phyloP scores from a whole-genome alignment of 2,797 vertebrate genomes.

The Argentina silus region DNA sequence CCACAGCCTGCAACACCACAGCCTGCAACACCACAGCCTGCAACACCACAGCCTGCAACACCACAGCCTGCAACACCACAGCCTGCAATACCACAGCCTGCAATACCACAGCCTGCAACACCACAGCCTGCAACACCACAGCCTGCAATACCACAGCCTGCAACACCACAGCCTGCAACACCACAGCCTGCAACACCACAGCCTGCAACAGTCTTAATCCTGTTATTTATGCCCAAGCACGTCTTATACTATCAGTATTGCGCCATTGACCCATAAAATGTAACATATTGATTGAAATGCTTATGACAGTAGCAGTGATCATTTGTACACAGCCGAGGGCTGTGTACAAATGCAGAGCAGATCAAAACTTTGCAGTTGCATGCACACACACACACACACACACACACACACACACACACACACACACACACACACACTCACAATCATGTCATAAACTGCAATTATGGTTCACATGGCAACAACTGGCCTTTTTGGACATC shows the following conservation, averaged over 20 bases:
- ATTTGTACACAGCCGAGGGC: constrained; percentile 31
- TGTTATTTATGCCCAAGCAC: constrained; percentile 20
- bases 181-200: too few relatives aligned
- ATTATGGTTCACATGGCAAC: constrained; percentile 47
- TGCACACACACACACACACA: not conserved
- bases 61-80: too few relatives aligned
- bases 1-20: too few relatives aligned
- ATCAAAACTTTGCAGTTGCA: constrained; percentile 1
- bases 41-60: too few relatives aligned
- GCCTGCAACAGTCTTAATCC: constrained; percentile 17
- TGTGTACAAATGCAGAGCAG: not conserved
- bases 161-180: too few relatives aligned
- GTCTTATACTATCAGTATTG: constrained; percentile 25
- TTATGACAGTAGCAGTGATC: constrained; percentile 10
- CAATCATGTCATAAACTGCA: constrained; percentile 1
- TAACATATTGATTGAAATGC: constrained; percentile 35
- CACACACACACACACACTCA: not conserved
- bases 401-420: not conserved
- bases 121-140: too few relatives aligned
- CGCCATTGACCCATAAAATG: constrained; percentile 10
- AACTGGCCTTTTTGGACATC: constrained; percentile 4
- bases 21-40: too few relatives aligned
- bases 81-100: too few relatives aligned
- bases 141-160: too few relatives aligned
- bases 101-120: too few relatives aligned